These are phyloP conservation scores for Lasioglossum villosulum DNA, from an alignment of 2,888 invertebrate genomes.

Conservation along the genomic window DNA sequence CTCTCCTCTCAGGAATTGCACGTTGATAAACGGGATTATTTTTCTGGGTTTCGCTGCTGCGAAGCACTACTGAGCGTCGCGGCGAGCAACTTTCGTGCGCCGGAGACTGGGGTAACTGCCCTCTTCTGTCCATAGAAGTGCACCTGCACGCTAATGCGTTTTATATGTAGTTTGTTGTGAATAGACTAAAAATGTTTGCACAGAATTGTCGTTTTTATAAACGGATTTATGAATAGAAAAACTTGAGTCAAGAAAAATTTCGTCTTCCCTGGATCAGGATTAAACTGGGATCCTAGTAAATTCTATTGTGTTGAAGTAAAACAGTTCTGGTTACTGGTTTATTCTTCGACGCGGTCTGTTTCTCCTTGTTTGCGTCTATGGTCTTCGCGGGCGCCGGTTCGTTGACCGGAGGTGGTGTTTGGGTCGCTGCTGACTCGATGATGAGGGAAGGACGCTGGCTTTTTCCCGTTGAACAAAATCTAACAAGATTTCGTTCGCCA, in stretches of 20 bases:
- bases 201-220: not conserved
- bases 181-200: not conserved
- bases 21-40: slow-evolving; percentile 66
- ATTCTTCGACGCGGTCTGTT: too few species aligned
- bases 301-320: too few species aligned
- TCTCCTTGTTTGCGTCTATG: too few species aligned
- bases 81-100: slow-evolving; percentile 49
- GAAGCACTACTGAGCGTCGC: slow-evolving; percentile 51
- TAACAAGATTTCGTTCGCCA: slow-evolving; percentile 42
- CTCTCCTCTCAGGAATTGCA: slow-evolving; percentile 23
- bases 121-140: slow-evolving; percentile 44
- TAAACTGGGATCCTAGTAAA: not conserved
- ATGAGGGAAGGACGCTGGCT: too few species aligned
- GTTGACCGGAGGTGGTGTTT: too few species aligned
- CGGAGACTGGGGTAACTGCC: slow-evolving; percentile 56
- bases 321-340: too few species aligned
- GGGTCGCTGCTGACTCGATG: too few species aligned
- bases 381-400: too few species aligned
- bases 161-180: slow-evolving; percentile 15
- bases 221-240: not conserved
- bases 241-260: not conserved
- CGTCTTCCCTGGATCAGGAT: not conserved
- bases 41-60: slow-evolving; percentile 56
- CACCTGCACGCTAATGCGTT: slow-evolving; percentile 32
- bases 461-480: too few species aligned